These are phyloP conservation scores for Glyptemys insculpta DNA, from an alignment of 2,797 vertebrate species.

Conservation along the genomic window DNA sequence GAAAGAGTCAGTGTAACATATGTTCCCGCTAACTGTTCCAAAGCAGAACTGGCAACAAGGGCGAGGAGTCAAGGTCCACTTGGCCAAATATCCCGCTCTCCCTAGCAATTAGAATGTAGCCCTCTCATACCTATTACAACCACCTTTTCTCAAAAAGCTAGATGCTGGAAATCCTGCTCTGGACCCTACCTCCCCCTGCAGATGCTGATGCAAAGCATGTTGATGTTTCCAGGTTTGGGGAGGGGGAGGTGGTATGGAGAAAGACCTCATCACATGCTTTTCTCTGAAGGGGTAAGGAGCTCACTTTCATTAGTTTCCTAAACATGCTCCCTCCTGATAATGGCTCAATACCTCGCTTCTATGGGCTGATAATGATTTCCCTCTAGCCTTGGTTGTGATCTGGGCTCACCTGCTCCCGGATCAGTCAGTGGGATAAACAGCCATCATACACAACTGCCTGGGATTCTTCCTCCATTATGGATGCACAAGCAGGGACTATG, in stretches of 20 bases:
- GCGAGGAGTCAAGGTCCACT: not conserved
- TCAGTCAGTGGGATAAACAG: not conserved
- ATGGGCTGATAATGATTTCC: not conserved
- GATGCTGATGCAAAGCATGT: not conserved
- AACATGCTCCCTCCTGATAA: not conserved
- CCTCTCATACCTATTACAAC: not conserved
- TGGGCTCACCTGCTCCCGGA: not conserved
- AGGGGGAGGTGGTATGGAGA: not conserved
- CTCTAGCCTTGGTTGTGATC: not conserved
- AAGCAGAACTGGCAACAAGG: not conserved
- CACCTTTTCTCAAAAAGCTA: not conserved
- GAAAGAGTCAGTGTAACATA: not conserved
- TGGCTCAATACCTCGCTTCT: not conserved
- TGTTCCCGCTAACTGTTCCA: conserved; percentile 37
- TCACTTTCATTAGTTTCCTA: not conserved
- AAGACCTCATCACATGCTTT: not conserved
- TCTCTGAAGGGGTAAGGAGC: not conserved
- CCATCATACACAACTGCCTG: not conserved
- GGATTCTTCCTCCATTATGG: not conserved
- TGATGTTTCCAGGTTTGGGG: not conserved
- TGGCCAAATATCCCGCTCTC: not conserved
- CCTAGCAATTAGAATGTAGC: conserved; percentile 14
- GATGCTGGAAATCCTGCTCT: not conserved
- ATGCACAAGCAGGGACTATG: not conserved
- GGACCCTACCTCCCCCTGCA: not conserved